Evolutionary conservation across 2,113 vertebrate genomes (phyloP).

Genomic region (Laticauda colubrina): DNA sequence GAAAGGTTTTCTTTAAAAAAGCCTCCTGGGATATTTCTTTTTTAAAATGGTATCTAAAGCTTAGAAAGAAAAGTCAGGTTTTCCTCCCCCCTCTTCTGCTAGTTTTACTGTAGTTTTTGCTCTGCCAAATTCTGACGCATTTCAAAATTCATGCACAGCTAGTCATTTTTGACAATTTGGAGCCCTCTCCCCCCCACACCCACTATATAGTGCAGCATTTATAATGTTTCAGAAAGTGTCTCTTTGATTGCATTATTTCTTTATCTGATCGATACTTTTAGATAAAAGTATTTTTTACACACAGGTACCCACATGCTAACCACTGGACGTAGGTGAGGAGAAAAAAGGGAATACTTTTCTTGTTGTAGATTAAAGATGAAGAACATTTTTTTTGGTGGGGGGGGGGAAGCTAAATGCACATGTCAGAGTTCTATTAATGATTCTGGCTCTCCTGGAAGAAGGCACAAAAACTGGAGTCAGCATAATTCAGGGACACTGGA

Average conservation of each 20-base stretch:
- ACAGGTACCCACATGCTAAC: slow-evolving; percentile 43
- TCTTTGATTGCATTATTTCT: slow-evolving; percentile 62
- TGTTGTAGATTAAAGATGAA: slow-evolving; percentile 52
- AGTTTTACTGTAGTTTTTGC: slow-evolving; percentile 24
- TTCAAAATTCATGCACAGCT: slow-evolving; percentile 41
- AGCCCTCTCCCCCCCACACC: slow-evolving; percentile 18
- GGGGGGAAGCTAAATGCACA: slow-evolving; percentile 52
- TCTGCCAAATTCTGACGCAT: slow-evolving; percentile 48
- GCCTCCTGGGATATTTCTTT: slow-evolving; percentile 16
- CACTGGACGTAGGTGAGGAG: slow-evolving; percentile 21
- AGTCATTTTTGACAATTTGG: slow-evolving; percentile 56
- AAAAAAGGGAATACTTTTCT: slow-evolving; percentile 41
- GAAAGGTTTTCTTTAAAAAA: slow-evolving; percentile 10
- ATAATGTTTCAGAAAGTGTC: slow-evolving; percentile 63
- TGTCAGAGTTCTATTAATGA: slow-evolving; percentile 65
- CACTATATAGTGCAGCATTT: slow-evolving; percentile 54
- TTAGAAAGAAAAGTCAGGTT: background rate
- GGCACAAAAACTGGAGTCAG: slow-evolving; percentile 59
- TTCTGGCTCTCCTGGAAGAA: slow-evolving; percentile 64
- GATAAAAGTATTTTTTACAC: slow-evolving; percentile 65
- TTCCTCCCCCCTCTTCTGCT: background rate
- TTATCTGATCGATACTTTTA: slow-evolving; percentile 66
- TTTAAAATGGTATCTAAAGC: slow-evolving; percentile 10
- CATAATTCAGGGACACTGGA: slow-evolving; percentile 57
- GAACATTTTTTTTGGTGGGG: slow-evolving; percentile 32